These are phyloP conservation scores for Prenolepis imparis DNA, from an alignment of 2,888 invertebrate genomes.

Conservation along the genomic window DNA sequence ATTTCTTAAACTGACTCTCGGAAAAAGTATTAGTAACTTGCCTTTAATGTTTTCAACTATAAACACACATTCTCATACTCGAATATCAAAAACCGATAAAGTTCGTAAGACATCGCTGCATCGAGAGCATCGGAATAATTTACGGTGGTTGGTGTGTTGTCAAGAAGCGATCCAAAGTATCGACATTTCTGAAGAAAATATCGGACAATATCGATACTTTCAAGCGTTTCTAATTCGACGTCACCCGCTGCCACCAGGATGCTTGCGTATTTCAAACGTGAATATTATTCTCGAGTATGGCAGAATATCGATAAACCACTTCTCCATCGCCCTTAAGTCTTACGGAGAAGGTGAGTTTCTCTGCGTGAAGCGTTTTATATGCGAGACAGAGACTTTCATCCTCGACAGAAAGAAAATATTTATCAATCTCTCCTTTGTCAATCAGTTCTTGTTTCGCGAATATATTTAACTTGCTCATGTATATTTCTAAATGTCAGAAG, in stretches of 20 bases:
- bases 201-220: constrained; percentile 45
- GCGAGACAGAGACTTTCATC: constrained; percentile 16
- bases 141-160: constrained; percentile 28
- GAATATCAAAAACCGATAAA: constrained; percentile 14
- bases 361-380: constrained; percentile 22
- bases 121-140: constrained; percentile 26
- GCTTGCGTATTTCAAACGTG: constrained; percentile 44
- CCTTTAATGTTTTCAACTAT: background rate
- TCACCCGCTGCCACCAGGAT: constrained; percentile 42
- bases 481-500: background rate
- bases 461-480: constrained; percentile 23
- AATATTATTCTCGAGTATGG: constrained; percentile 42
- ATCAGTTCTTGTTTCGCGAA: constrained; percentile 29
- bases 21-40: background rate
- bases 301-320: constrained; percentile 48
- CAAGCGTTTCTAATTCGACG: constrained; percentile 45
- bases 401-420: constrained; percentile 33
- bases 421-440: constrained; percentile 39
- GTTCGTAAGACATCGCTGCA: background rate
- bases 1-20: background rate
- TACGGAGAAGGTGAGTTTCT: background rate
- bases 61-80: background rate
- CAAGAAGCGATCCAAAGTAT: constrained; percentile 37
- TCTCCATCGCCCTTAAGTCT: constrained; percentile 26
- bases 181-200: constrained; percentile 31